A percentile compares a stretch with the other conserved stretches of the same genome.
These are phyloP conservation scores for Spinibarbus caldwelli DNA, from an alignment of 2,797 vertebrate species.

Conservation along the genomic window DNA sequence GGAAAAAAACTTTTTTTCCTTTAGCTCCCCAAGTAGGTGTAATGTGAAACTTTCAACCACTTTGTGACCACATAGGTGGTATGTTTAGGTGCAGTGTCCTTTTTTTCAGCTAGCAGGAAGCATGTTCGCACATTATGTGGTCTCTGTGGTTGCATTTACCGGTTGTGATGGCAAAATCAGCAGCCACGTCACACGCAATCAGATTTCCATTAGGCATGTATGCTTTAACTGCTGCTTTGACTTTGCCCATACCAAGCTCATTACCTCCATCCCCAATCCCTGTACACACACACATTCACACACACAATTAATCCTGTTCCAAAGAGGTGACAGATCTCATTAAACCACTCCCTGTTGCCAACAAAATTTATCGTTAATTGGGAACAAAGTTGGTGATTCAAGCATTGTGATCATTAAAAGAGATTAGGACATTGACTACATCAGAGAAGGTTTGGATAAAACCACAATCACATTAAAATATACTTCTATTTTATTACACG, in stretches of 20 bases:
- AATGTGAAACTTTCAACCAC: background rate
- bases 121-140: background rate
- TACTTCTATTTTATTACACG: background rate
- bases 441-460: background rate
- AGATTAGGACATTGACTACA: background rate
- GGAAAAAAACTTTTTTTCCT: background rate
- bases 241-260: slow-evolving; percentile 89
- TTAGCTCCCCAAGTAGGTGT: background rate
- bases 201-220: slow-evolving; percentile 81
- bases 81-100: too few species aligned
- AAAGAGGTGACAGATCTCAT: slow-evolving; percentile 31
- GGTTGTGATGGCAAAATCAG: slow-evolving; percentile 83
- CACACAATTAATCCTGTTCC: slow-evolving; percentile 30
- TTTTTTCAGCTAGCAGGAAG: background rate
- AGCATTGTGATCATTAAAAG: slow-evolving; percentile 1
- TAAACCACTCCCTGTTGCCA: background rate
- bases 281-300: slow-evolving; percentile 61
- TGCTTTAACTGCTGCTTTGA: slow-evolving; percentile 83
- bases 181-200: slow-evolving; percentile 85
- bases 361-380: slow-evolving; percentile 7
- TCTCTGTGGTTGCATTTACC: slow-evolving; percentile 68
- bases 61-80: background rate
- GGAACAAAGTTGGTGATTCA: slow-evolving; percentile 11
- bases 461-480: background rate
- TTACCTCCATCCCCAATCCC: too few species aligned